Evolutionary conservation across 2,797 vertebrate genomes (phyloP).

Genomic region (Sebastes ruberrimus): DNA sequence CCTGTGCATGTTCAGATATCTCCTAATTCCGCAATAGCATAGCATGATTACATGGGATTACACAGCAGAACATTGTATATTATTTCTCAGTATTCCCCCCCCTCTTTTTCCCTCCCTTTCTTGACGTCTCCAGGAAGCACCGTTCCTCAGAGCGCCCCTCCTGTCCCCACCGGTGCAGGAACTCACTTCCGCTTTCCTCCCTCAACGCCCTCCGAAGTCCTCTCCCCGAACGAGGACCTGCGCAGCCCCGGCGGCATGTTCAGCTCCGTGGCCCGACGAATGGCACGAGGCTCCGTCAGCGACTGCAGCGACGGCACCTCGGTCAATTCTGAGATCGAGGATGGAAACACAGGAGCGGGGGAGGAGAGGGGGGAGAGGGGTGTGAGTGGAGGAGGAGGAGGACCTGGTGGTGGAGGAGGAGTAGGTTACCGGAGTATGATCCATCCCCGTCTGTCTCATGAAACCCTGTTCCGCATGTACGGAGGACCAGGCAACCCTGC

Average conservation of each 20-base stretch:
- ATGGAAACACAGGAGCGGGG: slow-evolving; percentile 78
- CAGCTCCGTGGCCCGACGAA: slow-evolving; percentile 85
- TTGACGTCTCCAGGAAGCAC: slow-evolving; percentile 80
- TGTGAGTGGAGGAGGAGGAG: slow-evolving; percentile 66
- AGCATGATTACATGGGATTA: slow-evolving; percentile 59
- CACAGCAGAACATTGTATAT: slow-evolving; percentile 35
- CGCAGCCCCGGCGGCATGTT: slow-evolving; percentile 83
- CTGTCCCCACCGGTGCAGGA: slow-evolving; percentile 85
- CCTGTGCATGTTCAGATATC: slow-evolving; percentile 17
- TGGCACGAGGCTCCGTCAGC: slow-evolving; percentile 90
- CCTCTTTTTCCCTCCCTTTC: background rate
- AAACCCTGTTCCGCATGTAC: slow-evolving; percentile 89
- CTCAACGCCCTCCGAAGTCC: slow-evolving; percentile 88
- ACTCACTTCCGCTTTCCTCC: slow-evolving; percentile 92
- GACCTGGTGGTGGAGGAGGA: slow-evolving; percentile 65
- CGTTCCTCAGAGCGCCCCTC: slow-evolving; percentile 92
- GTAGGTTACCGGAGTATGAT: slow-evolving; percentile 75
- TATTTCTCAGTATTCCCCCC: slow-evolving; percentile 44
- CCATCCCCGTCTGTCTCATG: slow-evolving; percentile 86
- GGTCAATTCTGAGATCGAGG: slow-evolving; percentile 90
- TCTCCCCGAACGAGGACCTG: slow-evolving; percentile 88
- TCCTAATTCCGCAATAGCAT: slow-evolving; percentile 51
- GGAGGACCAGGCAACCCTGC: slow-evolving; percentile 74
- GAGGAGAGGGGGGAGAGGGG: slow-evolving; percentile 71
- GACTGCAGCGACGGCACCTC: slow-evolving; percentile 93